Evolutionary conservation across 2,797 vertebrate genomes (phyloP).

Genomic region (Sparus aurata): DNA sequence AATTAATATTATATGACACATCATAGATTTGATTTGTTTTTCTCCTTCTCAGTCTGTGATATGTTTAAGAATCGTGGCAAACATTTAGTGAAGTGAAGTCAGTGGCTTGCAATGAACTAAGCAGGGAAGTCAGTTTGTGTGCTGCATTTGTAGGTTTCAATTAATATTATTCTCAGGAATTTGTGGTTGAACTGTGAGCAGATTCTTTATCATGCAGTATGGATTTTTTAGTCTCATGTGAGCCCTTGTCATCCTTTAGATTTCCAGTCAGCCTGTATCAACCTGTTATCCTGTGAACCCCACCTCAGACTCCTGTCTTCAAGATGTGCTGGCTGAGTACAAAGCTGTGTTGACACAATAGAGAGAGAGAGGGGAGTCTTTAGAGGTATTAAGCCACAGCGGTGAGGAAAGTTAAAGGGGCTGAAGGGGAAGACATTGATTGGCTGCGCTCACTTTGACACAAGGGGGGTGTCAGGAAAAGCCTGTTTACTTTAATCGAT

Average conservation of each 20-base stretch:
- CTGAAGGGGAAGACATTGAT: constrained; percentile 17
- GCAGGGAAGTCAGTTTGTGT: not conserved
- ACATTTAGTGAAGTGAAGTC: not conserved
- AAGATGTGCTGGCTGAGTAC: constrained; percentile 23
- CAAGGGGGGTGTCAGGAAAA: constrained; percentile 45
- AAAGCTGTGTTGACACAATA: constrained; percentile 64
- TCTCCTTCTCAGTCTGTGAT: constrained; percentile 7
- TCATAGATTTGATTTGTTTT: not conserved
- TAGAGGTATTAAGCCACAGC: constrained; percentile 30
- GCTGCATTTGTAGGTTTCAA: constrained; percentile 3
- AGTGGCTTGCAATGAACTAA: constrained; percentile 13
- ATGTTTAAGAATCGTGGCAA: not conserved
- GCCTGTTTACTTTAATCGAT: constrained; percentile 56
- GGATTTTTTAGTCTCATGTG: constrained; percentile 1
- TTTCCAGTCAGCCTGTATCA: constrained; percentile 24
- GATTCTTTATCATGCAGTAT: not conserved
- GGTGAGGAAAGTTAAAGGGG: constrained; percentile 54
- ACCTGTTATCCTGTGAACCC: constrained; percentile 45
- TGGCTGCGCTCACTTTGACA: constrained; percentile 33
- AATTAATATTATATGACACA: not conserved
- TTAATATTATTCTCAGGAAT: constrained; percentile 2
- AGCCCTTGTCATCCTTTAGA: constrained; percentile 12
- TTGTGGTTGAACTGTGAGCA: not conserved
- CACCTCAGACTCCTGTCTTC: constrained; percentile 60
- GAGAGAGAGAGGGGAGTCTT: constrained; percentile 6